Conservation (phyloP, 2,888 invertebrate species). For the Rhodophaea formosa region DNA sequence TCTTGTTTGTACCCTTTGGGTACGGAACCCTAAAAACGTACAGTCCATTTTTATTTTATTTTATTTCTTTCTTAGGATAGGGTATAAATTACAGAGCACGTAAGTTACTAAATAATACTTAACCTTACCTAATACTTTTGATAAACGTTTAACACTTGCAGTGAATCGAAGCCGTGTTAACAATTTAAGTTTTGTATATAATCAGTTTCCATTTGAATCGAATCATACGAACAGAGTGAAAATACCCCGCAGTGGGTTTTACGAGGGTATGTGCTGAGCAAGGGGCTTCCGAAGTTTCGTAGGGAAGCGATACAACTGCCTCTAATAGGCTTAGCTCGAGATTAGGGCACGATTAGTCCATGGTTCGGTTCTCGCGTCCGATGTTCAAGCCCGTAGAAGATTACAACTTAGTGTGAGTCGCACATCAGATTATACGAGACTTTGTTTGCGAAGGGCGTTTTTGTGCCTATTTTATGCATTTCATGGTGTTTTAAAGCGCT, state of each 20-base stretch:
- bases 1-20: too few relatives aligned
- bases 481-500: not conserved
- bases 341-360: slow-evolving; percentile 77
- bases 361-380: slow-evolving; percentile 61
- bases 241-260: slow-evolving; percentile 39
- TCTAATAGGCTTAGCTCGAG: slow-evolving; percentile 78
- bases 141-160: too few relatives aligned
- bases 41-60: too few relatives aligned
- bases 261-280: slow-evolving; percentile 70
- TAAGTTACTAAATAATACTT: too few relatives aligned
- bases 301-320: slow-evolving; percentile 78
- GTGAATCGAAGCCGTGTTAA: too few relatives aligned
- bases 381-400: slow-evolving; percentile 64
- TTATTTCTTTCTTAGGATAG: too few relatives aligned
- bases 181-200: too few relatives aligned
- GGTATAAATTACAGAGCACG: too few relatives aligned
- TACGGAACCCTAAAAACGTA: too few relatives aligned
- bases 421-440: slow-evolving; percentile 60
- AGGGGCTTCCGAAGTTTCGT: slow-evolving; percentile 80
- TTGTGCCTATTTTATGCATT: slow-evolving; percentile 18
- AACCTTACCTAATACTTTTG: too few relatives aligned
- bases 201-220: too few relatives aligned
- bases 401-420: slow-evolving; percentile 68
- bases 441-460: slow-evolving; percentile 30
- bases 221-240: too few relatives aligned